Percentiles rank a stretch among this genome's conserved stretches.
Evolutionary conservation across 2,888 invertebrate species (phyloP).

Genomic region (Subacronicta megacephala): DNA sequence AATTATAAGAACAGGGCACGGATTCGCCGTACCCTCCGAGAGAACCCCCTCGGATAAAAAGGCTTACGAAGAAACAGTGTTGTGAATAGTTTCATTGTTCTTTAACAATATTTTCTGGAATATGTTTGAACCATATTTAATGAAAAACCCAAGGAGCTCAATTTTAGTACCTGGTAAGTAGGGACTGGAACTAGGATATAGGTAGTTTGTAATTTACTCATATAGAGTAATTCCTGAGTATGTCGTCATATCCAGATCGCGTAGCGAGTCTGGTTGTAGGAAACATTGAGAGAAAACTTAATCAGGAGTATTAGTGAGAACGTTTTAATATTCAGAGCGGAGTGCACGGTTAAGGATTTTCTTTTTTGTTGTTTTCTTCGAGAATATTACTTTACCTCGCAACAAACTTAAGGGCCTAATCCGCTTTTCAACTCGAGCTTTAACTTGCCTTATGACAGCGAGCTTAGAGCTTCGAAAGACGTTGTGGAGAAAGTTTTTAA

Average conservation of each 20-base stretch:
- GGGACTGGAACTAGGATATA: too few species aligned
- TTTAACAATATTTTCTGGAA: conserved; percentile 55
- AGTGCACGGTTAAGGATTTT: conserved; percentile 71
- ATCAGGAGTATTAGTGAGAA: conserved; percentile 66
- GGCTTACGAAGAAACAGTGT: conserved; percentile 74
- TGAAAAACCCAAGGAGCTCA: neutral
- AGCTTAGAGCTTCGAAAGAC: conserved; percentile 79
- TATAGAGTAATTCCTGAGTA: neutral
- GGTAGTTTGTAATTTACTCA: neutral
- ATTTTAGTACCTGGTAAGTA: conserved; percentile 1
- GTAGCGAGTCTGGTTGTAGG: conserved; percentile 32
- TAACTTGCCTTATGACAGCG: conserved; percentile 85
- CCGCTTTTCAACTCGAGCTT: conserved; percentile 85
- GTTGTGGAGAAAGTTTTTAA: conserved; percentile 80
- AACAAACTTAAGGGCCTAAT: conserved; percentile 86
- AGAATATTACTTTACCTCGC: conserved; percentile 84
- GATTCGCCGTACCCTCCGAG: conserved; percentile 74
- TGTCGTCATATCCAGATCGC: conserved; percentile 14
- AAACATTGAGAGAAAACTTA: conserved; percentile 63
- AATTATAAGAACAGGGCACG: conserved; percentile 86
- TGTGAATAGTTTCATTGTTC: conserved; percentile 72
- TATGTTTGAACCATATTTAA: conserved; percentile 4
- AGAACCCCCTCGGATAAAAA: conserved; percentile 77
- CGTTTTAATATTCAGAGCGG: conserved; percentile 75
- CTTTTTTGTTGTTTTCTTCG: conserved; percentile 75